A percentile compares a stretch with the other conserved stretches of the same genome.
Evolutionary conservation across 2,888 invertebrate genomes (phyloP).

Genomic region (Cerceris ruficornis): DNA sequence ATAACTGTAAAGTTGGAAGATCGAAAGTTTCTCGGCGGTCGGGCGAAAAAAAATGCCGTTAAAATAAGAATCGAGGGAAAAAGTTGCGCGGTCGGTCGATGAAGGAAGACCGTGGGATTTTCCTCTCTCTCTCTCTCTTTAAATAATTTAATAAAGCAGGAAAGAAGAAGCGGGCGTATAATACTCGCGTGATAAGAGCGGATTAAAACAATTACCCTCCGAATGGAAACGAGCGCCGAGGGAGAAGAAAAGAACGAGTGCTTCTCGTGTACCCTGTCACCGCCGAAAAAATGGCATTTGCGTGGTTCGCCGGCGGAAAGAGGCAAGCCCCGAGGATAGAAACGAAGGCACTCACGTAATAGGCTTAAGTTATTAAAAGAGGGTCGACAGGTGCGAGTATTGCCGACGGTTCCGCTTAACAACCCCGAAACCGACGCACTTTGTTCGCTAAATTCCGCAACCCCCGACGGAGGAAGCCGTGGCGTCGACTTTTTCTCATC

Average conservation of each 20-base stretch:
- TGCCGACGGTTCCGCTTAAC: slow-evolving; percentile 55
- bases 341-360: slow-evolving; percentile 64
- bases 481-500: neutral
- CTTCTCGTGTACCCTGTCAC: slow-evolving; percentile 10
- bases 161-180: neutral
- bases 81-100: too few species aligned
- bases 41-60: too few species aligned
- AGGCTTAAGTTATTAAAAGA: slow-evolving; percentile 73
- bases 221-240: slow-evolving; percentile 27
- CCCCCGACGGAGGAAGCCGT: slow-evolving; percentile 4
- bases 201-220: slow-evolving; percentile 27
- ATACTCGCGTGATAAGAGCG: slow-evolving; percentile 27
- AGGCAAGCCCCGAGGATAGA: slow-evolving; percentile 19
- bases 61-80: too few species aligned
- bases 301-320: slow-evolving; percentile 31
- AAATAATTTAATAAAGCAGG: slow-evolving; percentile 7
- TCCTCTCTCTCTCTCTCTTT: too few species aligned
- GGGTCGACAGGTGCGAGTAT: slow-evolving; percentile 67
- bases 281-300: slow-evolving; percentile 42
- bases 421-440: slow-evolving; percentile 1
- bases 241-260: slow-evolving; percentile 20
- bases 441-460: slow-evolving; percentile 23
- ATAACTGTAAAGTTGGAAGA: too few species aligned
- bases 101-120: too few species aligned
- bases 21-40: too few species aligned